Percentiles rank a stretch among this genome's conserved stretches.
Evolutionary conservation across 1,140 invertebrate species (phyloP).

Genomic region (Holcopasites calliopsidis): DNA sequence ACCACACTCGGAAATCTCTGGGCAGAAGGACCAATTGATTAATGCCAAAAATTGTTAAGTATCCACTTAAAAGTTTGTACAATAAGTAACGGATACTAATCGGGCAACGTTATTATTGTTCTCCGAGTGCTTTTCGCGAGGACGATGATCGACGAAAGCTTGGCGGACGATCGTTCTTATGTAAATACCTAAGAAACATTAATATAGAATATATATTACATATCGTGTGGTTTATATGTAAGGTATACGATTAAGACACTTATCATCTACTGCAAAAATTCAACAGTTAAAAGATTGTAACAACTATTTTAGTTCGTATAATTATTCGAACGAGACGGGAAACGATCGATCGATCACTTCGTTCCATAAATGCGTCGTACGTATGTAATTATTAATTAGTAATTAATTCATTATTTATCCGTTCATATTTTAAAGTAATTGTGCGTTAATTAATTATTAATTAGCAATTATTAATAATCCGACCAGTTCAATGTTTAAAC

Average conservation of each 20-base stretch:
- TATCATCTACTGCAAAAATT: constrained; percentile 77
- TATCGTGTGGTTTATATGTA: constrained; percentile 74
- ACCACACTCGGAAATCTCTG: neutral
- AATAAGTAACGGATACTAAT: neutral
- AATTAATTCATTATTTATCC: no score
- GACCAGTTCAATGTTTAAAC: neutral
- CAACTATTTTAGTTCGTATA: constrained; percentile 71
- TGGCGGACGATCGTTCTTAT: constrained; percentile 32
- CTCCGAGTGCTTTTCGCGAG: neutral
- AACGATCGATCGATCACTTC: neutral
- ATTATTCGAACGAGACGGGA: constrained; percentile 33
- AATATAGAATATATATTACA: constrained; percentile 78
- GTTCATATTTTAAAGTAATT: no score
- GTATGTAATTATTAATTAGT: no score
- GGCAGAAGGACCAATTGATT: neutral
- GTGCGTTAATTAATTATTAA: neutral
- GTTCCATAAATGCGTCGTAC: no score
- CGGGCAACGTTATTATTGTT: constrained; percentile 5
- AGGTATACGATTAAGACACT: constrained; percentile 77
- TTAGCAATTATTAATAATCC: neutral
- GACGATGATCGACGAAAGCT: constrained; percentile 30
- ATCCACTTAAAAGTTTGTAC: neutral
- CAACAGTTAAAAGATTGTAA: constrained; percentile 78
- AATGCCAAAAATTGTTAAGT: neutral
- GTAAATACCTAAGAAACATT: constrained; percentile 77